These are phyloP conservation scores for Notechis scutatus DNA, from an alignment of 2,113 vertebrate genomes.

Conservation along the genomic window DNA sequence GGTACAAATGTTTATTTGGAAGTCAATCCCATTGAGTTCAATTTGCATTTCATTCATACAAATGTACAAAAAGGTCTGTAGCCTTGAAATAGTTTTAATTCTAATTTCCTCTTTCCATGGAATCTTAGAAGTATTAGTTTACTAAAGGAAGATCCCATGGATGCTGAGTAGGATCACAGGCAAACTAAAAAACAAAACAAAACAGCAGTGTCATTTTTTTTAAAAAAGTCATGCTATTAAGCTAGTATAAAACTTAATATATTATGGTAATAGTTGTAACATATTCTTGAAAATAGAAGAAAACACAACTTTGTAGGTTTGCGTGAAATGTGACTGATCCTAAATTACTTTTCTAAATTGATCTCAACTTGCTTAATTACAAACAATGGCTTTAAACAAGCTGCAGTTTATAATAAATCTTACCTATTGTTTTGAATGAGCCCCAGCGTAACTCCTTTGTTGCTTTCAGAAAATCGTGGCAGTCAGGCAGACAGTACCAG, in stretches of 20 bases:
- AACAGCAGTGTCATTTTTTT: neutral
- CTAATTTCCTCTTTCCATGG: neutral
- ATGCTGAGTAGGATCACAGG: neutral
- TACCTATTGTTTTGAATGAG: conserved; percentile 2
- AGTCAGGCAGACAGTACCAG: neutral
- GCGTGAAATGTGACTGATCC: neutral
- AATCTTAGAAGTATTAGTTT: neutral
- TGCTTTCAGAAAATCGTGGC: neutral
- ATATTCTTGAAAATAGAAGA: neutral
- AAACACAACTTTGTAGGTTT: neutral
- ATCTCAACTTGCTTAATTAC: neutral
- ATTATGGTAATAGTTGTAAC: neutral
- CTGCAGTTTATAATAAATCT: neutral
- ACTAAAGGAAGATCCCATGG: neutral
- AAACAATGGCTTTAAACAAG: neutral
- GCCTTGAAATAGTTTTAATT: neutral
- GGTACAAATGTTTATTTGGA: neutral
- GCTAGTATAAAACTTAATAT: neutral
- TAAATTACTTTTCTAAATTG: neutral
- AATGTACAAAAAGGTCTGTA: neutral
- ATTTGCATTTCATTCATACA: neutral
- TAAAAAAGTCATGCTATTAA: neutral
- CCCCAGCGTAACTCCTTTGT: neutral
- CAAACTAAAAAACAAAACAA: neutral
- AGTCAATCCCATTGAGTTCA: neutral